These are phyloP conservation scores for Cataglyphis altisquamis DNA, from an alignment of 2,888 invertebrate genomes.

Conservation along the genomic window DNA sequence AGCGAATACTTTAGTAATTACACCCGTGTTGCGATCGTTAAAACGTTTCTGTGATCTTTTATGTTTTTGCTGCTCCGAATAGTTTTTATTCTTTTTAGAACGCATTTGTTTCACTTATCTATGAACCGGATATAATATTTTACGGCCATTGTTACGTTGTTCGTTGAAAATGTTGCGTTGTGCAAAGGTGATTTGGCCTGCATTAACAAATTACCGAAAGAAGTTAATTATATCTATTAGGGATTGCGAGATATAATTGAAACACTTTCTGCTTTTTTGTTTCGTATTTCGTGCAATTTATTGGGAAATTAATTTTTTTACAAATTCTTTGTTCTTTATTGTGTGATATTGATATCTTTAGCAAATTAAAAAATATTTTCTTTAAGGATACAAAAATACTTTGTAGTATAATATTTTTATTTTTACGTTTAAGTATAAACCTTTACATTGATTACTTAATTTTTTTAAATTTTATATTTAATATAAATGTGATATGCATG, in stretches of 20 bases:
- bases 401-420: no score
- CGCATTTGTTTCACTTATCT: conserved; percentile 11
- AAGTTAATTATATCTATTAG: conserved; percentile 21
- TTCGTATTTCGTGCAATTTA: not conserved
- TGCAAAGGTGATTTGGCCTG: not conserved
- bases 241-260: conserved; percentile 14
- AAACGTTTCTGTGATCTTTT: conserved; percentile 9
- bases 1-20: conserved; percentile 31
- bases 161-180: not conserved
- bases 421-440: no score
- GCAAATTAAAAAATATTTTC: not conserved
- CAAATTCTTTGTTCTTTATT: not conserved
- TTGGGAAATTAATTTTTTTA: conserved; percentile 3
- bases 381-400: not conserved
- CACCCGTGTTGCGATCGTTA: not conserved
- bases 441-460: no score
- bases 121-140: not conserved
- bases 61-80: not conserved
- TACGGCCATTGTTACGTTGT: not conserved
- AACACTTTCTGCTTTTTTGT: not conserved
- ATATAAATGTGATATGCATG: no score
- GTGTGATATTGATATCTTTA: not conserved
- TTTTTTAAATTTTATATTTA: no score
- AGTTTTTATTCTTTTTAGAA: not conserved
- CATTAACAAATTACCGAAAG: not conserved